A percentile compares a stretch with the other conserved stretches of the same genome.
These are phyloP conservation scores for Drosophila lini DNA, from an alignment of 1,140 invertebrate species.

Conservation along the genomic window DNA sequence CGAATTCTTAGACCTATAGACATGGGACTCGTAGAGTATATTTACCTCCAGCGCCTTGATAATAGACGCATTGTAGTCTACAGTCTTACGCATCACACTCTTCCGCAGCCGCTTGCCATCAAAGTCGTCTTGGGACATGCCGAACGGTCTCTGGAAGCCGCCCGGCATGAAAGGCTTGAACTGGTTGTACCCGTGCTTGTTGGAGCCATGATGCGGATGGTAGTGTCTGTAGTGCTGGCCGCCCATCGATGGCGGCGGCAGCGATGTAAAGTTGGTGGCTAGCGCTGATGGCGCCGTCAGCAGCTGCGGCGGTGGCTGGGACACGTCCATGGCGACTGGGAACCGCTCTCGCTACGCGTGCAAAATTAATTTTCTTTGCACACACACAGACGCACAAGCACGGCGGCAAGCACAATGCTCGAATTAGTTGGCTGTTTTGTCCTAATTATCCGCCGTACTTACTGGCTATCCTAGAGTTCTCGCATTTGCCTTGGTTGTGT, in stretches of 20 bases:
- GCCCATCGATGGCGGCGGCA: slow-evolving; percentile 72
- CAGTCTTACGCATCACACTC: slow-evolving; percentile 98
- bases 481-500: slow-evolving; percentile 4
- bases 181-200: slow-evolving; percentile 75
- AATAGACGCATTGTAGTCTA: slow-evolving; percentile 99
- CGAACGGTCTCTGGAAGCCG: slow-evolving; percentile 75
- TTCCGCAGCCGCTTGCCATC: slow-evolving; percentile 98
- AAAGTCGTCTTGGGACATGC: slow-evolving; percentile 92
- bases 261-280: slow-evolving; percentile 73
- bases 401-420: neutral
- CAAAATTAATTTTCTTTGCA: slow-evolving; percentile 41
- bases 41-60: slow-evolving; percentile 94
- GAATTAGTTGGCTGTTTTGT: neutral
- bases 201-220: slow-evolving; percentile 73
- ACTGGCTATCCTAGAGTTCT: slow-evolving; percentile 1
- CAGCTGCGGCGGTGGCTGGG: slow-evolving; percentile 76
- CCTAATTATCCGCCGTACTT: neutral
- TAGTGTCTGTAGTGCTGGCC: slow-evolving; percentile 73
- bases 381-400: slow-evolving; percentile 36
- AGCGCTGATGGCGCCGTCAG: slow-evolving; percentile 76
- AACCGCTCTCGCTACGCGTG: slow-evolving; percentile 12
- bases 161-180: slow-evolving; percentile 81
- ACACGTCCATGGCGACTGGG: slow-evolving; percentile 63
- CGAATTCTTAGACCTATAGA: neutral
- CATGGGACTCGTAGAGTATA: neutral